A percentile compares a stretch with the other conserved stretches of the same genome.
Conservation (phyloP, 1,140 invertebrate genomes). For the Procambarus virginalis region DNA sequence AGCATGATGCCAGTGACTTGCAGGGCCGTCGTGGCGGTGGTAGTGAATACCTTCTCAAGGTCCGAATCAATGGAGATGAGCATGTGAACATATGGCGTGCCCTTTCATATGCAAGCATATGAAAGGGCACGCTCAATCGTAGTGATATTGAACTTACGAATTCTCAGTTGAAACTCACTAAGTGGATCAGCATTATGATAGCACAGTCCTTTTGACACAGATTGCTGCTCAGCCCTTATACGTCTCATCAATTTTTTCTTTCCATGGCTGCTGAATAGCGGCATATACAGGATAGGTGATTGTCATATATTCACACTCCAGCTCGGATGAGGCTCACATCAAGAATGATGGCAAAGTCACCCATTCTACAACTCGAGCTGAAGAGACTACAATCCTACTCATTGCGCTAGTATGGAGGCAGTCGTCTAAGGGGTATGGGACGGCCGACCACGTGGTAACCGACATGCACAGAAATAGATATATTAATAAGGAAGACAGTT, state of each 20-base stretch:
- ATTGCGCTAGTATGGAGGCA: no score
- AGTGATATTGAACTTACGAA: slow-evolving; percentile 56
- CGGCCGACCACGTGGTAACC: no score
- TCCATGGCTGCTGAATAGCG: slow-evolving; percentile 90
- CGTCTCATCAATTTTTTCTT: slow-evolving; percentile 83
- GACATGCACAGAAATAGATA: no score
- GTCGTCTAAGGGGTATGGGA: no score
- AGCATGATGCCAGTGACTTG: no score
- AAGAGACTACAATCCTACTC: no score
- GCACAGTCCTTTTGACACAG: slow-evolving; percentile 52
- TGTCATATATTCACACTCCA: slow-evolving; percentile 82
- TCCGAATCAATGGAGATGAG: no score
- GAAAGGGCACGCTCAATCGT: slow-evolving; percentile 77
- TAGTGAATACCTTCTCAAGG: no score
- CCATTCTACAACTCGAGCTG: slow-evolving; percentile 31
- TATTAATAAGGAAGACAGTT: no score
- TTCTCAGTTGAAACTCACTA: slow-evolving; percentile 56
- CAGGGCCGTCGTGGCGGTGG: no score
- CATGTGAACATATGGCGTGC: no score
- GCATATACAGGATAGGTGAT: slow-evolving; percentile 92
- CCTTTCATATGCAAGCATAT: slow-evolving; percentile 78
- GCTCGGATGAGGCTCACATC: slow-evolving; percentile 71
- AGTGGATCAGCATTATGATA: slow-evolving; percentile 51
- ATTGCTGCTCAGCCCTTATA: slow-evolving; percentile 76
- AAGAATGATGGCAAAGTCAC: slow-evolving; percentile 46